A percentile compares a stretch with the other conserved stretches of the same genome.
Conservation (phyloP, 2,888 invertebrate species). For the Limulus polyphemus region DNA sequence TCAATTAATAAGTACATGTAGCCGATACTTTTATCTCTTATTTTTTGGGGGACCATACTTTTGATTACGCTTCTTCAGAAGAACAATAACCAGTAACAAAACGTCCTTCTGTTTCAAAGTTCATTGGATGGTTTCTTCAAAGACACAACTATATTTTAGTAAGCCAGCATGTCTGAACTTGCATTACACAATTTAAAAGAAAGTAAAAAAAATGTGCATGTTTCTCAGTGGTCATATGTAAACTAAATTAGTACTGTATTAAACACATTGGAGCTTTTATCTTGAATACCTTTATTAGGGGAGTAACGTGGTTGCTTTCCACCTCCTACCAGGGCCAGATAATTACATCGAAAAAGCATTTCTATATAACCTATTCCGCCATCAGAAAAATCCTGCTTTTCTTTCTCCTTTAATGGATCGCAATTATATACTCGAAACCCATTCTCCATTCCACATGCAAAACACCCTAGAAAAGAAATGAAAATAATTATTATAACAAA, state of each 20-base stretch:
- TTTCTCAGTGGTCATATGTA: too few relatives aligned
- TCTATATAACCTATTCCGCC: slow-evolving; percentile 90
- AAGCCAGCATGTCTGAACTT: too few relatives aligned
- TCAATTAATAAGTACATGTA: too few relatives aligned
- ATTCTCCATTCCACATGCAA: slow-evolving; percentile 92
- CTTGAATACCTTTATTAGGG: slow-evolving; percentile 58
- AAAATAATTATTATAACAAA: slow-evolving; percentile 16
- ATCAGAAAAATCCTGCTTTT: slow-evolving; percentile 82
- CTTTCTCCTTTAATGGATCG: slow-evolving; percentile 93
- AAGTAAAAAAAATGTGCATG: too few relatives aligned
- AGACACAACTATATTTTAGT: neutral
- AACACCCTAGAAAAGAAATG: slow-evolving; percentile 60
- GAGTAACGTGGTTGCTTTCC: slow-evolving; percentile 84
- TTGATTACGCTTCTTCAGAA: too few relatives aligned
- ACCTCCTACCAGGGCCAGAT: slow-evolving; percentile 88
- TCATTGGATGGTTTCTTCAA: too few relatives aligned
- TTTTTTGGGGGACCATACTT: too few relatives aligned
- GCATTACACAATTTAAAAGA: too few relatives aligned
- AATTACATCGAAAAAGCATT: slow-evolving; percentile 96
- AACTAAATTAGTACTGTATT: too few relatives aligned
- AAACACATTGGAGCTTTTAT: neutral
- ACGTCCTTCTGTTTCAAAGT: too few relatives aligned
- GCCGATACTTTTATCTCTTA: too few relatives aligned
- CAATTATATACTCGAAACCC: slow-evolving; percentile 95
- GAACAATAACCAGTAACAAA: too few relatives aligned